Evolutionary conservation across 2,113 vertebrate genomes (phyloP).

Genomic region (Nyctibius bracteatus): DNA sequence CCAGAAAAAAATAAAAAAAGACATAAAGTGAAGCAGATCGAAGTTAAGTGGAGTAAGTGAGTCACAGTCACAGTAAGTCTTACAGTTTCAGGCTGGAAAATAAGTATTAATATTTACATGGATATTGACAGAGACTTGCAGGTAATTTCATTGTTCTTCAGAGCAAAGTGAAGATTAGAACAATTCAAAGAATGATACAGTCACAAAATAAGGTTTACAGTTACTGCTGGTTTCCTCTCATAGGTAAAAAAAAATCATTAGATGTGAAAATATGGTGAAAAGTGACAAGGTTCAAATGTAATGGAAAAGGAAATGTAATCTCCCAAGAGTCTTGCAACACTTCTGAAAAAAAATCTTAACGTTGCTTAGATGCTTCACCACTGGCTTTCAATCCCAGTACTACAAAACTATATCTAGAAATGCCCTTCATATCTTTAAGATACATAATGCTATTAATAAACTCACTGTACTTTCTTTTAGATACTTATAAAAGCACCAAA

Average conservation of each 20-base stretch:
- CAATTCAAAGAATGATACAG: neutral
- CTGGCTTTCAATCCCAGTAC: neutral
- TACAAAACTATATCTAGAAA: neutral
- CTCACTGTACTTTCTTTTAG: neutral
- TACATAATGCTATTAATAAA: neutral
- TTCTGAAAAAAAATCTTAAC: neutral
- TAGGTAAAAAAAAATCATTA: neutral
- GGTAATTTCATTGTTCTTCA: neutral
- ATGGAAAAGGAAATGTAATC: neutral
- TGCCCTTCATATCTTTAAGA: neutral
- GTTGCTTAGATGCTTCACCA: neutral
- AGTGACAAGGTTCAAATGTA: neutral
- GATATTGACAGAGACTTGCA: neutral
- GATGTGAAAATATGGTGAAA: neutral
- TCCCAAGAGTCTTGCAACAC: neutral
- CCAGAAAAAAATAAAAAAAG: neutral
- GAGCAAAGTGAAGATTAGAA: neutral
- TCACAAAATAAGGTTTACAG: neutral
- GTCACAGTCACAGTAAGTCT: neutral
- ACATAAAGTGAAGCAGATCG: neutral
- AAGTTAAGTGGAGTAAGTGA: neutral
- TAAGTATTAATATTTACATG: neutral
- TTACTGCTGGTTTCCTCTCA: neutral
- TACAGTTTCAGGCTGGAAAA: neutral
- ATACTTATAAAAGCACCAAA: neutral